Conservation (phyloP, 2,888 invertebrate genomes). For the Gymnocheta viridis region DNA sequence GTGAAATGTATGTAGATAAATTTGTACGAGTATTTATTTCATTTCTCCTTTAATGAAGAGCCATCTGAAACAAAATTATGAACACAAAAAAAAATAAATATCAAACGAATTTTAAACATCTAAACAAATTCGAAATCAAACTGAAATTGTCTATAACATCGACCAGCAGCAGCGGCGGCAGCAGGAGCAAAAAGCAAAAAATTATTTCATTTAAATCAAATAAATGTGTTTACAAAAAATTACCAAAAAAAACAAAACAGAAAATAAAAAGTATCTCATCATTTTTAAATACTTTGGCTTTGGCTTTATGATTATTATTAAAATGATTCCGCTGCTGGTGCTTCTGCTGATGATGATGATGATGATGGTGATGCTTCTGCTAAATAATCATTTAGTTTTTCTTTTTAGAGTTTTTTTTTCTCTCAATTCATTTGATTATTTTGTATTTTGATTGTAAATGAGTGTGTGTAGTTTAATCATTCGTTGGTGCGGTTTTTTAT, state of each 20-base stretch:
- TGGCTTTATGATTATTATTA: constrained; percentile 60
- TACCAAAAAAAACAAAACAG: not conserved
- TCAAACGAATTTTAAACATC: constrained; percentile 54
- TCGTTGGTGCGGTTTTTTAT: constrained; percentile 14
- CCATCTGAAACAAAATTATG: constrained; percentile 40
- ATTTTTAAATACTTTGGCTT: constrained; percentile 65
- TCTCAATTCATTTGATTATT: constrained; percentile 57
- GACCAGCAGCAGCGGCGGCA: not conserved
- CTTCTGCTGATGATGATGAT: constrained; percentile 17
- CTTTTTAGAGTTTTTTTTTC: constrained; percentile 48
- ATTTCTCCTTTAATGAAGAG: constrained; percentile 54
- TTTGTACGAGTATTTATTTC: constrained; percentile 14
- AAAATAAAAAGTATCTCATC: constrained; percentile 58
- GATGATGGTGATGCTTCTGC: constrained; percentile 41
- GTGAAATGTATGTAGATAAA: not conserved
- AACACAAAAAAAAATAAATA: constrained; percentile 27
- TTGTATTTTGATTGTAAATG: constrained; percentile 50
- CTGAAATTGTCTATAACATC: constrained; percentile 45
- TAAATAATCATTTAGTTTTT: constrained; percentile 60
- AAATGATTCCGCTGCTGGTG: constrained; percentile 39
- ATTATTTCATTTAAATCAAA: constrained; percentile 54
- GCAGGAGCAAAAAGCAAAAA: not conserved
- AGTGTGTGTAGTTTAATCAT: constrained; percentile 30
- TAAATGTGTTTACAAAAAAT: constrained; percentile 60
- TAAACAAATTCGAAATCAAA: constrained; percentile 54